Conservation (phyloP, 2,797 vertebrate genomes). For the Enoplosus armatus region DNA sequence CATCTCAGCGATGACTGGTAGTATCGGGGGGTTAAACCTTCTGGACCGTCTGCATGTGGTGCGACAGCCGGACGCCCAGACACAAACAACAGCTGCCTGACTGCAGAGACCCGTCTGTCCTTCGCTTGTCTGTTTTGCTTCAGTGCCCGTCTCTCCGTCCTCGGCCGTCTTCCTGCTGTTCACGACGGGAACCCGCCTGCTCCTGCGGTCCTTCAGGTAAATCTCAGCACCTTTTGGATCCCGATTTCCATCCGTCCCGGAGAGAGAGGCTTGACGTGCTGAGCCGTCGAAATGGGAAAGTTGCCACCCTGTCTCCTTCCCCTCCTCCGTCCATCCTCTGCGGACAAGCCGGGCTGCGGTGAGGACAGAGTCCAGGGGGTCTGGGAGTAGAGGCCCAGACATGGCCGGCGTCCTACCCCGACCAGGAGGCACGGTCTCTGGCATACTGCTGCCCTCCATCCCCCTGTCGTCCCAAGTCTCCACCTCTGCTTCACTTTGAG, state of each 20-base stretch:
- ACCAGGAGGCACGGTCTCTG: neutral
- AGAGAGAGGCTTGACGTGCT: fast-evolving
- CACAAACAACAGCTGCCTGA: neutral
- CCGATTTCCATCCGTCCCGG: neutral
- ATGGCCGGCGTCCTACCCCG: fast-evolving
- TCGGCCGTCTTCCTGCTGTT: neutral
- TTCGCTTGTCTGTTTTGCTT: neutral
- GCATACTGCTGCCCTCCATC: conserved; percentile 26
- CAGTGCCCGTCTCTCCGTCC: neutral
- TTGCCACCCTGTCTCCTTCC: neutral
- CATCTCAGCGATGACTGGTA: conserved; percentile 70
- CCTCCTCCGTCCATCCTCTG: conserved; percentile 33
- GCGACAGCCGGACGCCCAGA: conserved; percentile 49
- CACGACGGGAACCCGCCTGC: fast-evolving
- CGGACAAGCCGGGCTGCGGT: conserved; percentile 66
- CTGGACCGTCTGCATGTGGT: conserved; percentile 19
- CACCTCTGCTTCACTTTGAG: neutral
- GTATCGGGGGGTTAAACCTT: conserved; percentile 49
- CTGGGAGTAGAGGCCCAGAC: neutral
- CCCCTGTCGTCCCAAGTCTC: neutral
- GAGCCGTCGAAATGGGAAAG: fast-evolving
- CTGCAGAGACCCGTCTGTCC: neutral
- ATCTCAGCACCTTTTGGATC: neutral
- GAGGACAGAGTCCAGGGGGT: conserved; percentile 62
- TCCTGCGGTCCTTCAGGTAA: neutral